phyloP scores from a whole-genome alignment of 1,140 invertebrate genomes.

The Scaptomyza pallida region DNA sequence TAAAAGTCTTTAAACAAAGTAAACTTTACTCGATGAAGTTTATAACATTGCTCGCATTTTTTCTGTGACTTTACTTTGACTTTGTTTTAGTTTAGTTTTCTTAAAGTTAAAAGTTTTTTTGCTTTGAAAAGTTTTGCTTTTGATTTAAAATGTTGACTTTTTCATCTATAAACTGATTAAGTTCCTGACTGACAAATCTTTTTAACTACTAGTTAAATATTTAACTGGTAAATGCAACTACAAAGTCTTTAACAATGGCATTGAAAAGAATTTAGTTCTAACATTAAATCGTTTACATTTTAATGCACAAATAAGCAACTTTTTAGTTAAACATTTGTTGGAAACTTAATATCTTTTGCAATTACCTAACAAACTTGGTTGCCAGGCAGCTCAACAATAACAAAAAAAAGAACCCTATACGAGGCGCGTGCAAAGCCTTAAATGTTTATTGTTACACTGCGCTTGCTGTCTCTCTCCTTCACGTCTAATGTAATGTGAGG shows the following conservation, averaged over 20 bases:
- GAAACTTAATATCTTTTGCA: conserved; percentile 45
- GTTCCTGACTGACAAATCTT: too few relatives aligned
- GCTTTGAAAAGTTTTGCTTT: conserved; percentile 6
- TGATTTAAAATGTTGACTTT: not conserved
- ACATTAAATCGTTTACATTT: conserved; percentile 28
- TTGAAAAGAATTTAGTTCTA: not conserved
- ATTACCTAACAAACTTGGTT: conserved; percentile 32
- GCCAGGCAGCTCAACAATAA: conserved; percentile 1
- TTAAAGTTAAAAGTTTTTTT: not conserved
- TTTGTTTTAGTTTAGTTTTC: not conserved
- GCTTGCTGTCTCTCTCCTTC: not conserved
- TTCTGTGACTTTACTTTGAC: not conserved
- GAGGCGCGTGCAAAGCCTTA: conserved; percentile 29
- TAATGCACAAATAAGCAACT: conserved; percentile 42
- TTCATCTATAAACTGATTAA: too few relatives aligned
- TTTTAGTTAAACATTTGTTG: conserved; percentile 26
- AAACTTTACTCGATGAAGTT: not conserved
- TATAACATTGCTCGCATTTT: not conserved
- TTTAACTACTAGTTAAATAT: too few relatives aligned
- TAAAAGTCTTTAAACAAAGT: conserved; percentile 2
- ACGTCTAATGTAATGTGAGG: conserved; percentile 31
- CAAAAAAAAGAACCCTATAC: not conserved
- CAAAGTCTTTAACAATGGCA: too few relatives aligned
- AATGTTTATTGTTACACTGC: conserved; percentile 28
- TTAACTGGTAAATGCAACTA: too few relatives aligned